These are phyloP conservation scores for Holothuria scabra DNA, from an alignment of 53 echinoderm and acorn worm species.

Conservation along the genomic window DNA sequence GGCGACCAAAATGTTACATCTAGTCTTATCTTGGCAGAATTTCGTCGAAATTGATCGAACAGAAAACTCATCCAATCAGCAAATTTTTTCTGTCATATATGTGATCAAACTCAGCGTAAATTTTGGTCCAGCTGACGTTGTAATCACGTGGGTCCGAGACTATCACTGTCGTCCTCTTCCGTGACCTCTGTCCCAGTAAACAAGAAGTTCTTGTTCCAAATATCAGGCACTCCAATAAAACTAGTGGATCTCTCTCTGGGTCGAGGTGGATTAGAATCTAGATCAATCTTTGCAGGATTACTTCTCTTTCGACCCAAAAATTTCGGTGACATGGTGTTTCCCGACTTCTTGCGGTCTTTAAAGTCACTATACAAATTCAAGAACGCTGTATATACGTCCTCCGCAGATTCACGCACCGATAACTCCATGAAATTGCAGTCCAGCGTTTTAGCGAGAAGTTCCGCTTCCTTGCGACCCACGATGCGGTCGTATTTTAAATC, in stretches of 20 bases:
- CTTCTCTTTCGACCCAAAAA: constrained; percentile 74
- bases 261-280: constrained; percentile 76
- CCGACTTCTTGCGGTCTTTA: constrained; percentile 65
- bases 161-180: constrained; percentile 9
- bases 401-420: constrained; percentile 81
- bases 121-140: too few species aligned
- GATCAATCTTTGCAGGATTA: constrained; percentile 62
- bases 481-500: constrained; percentile 87
- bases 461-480: constrained; percentile 71
- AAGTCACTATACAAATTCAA: constrained; percentile 70
- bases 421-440: constrained; percentile 76
- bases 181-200: background rate
- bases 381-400: constrained; percentile 77
- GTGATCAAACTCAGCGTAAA: too few species aligned
- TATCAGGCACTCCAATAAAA: constrained; percentile 61
- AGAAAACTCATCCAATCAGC: too few species aligned
- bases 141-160: too few species aligned
- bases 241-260: constrained; percentile 86
- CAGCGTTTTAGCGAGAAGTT: constrained; percentile 70
- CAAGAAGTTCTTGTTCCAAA: constrained; percentile 8
- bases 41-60: too few species aligned
- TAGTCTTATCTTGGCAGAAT: too few species aligned
- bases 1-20: too few species aligned
- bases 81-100: too few species aligned
- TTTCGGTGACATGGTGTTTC: constrained; percentile 66